phyloP scores from a whole-genome alignment of 2,888 invertebrate genomes.

The Eristalinus sepulchralis region DNA sequence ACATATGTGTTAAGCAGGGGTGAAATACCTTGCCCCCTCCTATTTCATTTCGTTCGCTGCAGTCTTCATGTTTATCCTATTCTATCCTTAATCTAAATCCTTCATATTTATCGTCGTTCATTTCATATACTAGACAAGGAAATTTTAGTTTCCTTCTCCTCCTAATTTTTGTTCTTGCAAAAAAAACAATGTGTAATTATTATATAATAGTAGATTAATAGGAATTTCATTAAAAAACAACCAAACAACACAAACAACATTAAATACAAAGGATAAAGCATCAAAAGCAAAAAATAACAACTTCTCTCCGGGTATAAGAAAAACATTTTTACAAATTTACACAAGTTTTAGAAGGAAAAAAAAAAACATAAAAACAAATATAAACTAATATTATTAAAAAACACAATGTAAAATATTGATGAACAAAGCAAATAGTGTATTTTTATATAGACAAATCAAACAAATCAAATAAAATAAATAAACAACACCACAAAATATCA shows the following conservation, averaged over 20 bases:
- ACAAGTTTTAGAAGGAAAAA: slow-evolving; percentile 61
- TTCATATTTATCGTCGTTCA: slow-evolving; percentile 49
- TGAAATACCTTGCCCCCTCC: slow-evolving; percentile 1
- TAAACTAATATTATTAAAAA: slow-evolving; percentile 53
- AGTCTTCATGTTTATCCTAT: slow-evolving; percentile 29
- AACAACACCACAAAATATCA: slow-evolving; percentile 20
- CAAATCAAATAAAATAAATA: slow-evolving; percentile 37
- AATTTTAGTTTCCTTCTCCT: slow-evolving; percentile 40
- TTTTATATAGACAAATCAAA: slow-evolving; percentile 71
- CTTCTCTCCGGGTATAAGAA: slow-evolving; percentile 66
- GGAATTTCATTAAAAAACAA: slow-evolving; percentile 26
- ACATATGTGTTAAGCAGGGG: slow-evolving; percentile 24
- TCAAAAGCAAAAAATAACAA: slow-evolving; percentile 31
- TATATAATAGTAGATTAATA: slow-evolving; percentile 34
- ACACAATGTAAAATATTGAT: slow-evolving; percentile 68
- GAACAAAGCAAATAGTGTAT: slow-evolving; percentile 70
- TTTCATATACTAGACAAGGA: slow-evolving; percentile 57
- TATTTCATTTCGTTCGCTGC: slow-evolving; percentile 22
- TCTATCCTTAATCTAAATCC: background rate
- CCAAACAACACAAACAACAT: slow-evolving; percentile 46
- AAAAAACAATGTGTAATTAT: slow-evolving; percentile 56
- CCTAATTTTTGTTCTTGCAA: slow-evolving; percentile 17
- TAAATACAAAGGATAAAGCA: slow-evolving; percentile 24
- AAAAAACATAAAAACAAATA: slow-evolving; percentile 30
- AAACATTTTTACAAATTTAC: slow-evolving; percentile 71